Base-by-base conservation (phyloP, 1,140 invertebrate genomes). In the Riptortus pedestris region DNA sequence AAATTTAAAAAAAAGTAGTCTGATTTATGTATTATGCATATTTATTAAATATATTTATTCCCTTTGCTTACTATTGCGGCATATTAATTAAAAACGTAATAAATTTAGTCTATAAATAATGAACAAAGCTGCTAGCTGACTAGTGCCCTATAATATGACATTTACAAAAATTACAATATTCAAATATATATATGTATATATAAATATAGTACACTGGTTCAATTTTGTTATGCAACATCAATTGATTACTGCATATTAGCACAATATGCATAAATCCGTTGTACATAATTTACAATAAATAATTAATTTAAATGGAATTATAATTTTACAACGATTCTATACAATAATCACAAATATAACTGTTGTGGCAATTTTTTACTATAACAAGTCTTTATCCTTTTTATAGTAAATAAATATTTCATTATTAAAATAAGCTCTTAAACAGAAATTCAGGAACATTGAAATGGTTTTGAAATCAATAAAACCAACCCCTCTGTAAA, bases 61-160 rank as follows among this genome's bases (percentile, higher is more conserved):
- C 57, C 57, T 59, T 59, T 59, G 26, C 57, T 59, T 59, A 59
- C 57, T 59, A 59, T 59, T 59, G 57, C 29, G 62, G 62, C 47
- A 63, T 29, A 63, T 38, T 63, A 62, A 45, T 51, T 47, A 52
- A 63, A 63, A 63, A 63, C 26, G 48, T 20, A 51, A 18, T 63
- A 29, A 45, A 31, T 63, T 63, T 63, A 63, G 45, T 63, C 28
- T 63, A 63, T 51, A 52, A 63, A 38, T 63, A 43, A 52, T 16
- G 29, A 38, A n/a, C 47, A 38, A 63, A 63, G 62, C 62, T 63
- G 62, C 62, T 63, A 63, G 62, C 62, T 63, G 62, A 63, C 62
- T 63, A 63, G 62, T 63, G 62, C 59, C 62, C 47, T 63, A 63
- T 51, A n/a, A 52, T 52, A 22, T 63, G 29, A 28, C 28, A 59